A percentile compares a stretch with the other conserved stretches of the same genome.
Conservation (phyloP, 2,113 vertebrate genomes). For the Pleuronectes platessa region DNA sequence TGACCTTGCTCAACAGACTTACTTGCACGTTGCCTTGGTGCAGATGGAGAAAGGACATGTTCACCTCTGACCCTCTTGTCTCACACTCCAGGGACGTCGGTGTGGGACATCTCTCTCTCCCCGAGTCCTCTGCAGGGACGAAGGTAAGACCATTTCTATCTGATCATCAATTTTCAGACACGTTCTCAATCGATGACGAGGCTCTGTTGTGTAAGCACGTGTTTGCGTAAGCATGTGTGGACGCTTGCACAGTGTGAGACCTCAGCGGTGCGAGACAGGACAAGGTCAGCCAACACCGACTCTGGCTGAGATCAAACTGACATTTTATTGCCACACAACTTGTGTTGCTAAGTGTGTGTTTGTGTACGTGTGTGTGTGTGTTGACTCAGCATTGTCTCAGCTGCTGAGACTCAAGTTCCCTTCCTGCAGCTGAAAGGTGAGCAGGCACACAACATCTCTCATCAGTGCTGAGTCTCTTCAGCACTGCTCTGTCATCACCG, state of each 20-base stretch:
- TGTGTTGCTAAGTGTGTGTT: conserved; percentile 12
- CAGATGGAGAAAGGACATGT: conserved; percentile 17
- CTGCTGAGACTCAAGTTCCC: conserved; percentile 47
- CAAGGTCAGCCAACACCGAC: conserved; percentile 35
- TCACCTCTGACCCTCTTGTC: conserved; percentile 22
- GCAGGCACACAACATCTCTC: conserved; percentile 27
- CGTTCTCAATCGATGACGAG: conserved; percentile 27
- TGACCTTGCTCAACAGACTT: conserved; percentile 26
- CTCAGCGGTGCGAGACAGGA: conserved; percentile 32
- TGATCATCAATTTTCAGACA: conserved; percentile 48
- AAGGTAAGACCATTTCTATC: conserved; percentile 20
- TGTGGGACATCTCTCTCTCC: background rate
- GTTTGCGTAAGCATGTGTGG: conserved; percentile 16
- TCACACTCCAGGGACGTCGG: conserved; percentile 7
- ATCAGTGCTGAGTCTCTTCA: conserved; percentile 30
- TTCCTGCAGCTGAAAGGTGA: conserved; percentile 55
- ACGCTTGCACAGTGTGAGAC: background rate
- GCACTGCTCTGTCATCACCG: conserved; percentile 32
- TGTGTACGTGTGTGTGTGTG: conserved; percentile 8
- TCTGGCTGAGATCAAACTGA: conserved; percentile 16
- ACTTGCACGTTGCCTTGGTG: conserved; percentile 27
- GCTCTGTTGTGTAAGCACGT: conserved; percentile 20
- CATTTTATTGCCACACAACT: conserved; percentile 8
- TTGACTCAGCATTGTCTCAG: conserved; percentile 61
- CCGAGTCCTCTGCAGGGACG: conserved; percentile 22